Conservation (phyloP, 2,888 invertebrate genomes). For the Drosophila nigricruria region DNA sequence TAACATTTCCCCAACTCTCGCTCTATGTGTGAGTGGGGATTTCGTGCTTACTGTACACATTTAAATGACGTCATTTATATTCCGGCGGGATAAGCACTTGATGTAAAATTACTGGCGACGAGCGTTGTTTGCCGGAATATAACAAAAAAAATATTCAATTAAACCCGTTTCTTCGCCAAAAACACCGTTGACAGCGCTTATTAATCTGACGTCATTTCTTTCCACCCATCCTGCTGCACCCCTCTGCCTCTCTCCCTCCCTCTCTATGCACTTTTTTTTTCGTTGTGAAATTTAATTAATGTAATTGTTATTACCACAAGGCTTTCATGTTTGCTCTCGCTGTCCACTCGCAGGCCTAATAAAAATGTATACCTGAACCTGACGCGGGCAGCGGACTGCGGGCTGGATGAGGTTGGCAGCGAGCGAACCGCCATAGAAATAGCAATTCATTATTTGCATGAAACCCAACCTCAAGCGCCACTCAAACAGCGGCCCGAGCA, state of each 20-base stretch:
- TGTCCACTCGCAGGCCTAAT: constrained; percentile 42
- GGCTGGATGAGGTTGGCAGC: background rate
- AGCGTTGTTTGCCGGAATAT: constrained; percentile 40
- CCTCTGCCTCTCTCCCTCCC: background rate
- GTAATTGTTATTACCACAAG: constrained; percentile 71
- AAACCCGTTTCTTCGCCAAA: constrained; percentile 66
- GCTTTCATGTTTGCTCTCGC: constrained; percentile 18
- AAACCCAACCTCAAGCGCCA: constrained; percentile 53
- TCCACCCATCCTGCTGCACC: background rate
- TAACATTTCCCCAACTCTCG: constrained; percentile 63
- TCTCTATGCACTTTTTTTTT: constrained; percentile 39
- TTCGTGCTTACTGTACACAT: constrained; percentile 59
- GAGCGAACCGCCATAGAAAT: constrained; percentile 46
- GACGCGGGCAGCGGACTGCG: background rate
- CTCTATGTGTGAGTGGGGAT: constrained; percentile 31
- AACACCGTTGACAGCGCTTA: constrained; percentile 72
- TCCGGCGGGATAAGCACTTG: constrained; percentile 78
- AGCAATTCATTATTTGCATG: constrained; percentile 60
- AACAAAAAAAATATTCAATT: constrained; percentile 79
- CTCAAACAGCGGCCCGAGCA: constrained; percentile 39
- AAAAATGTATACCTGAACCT: constrained; percentile 42
- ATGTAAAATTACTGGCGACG: constrained; percentile 70
- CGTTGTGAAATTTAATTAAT: constrained; percentile 71
- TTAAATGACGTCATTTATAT: constrained; percentile 80
- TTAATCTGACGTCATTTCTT: constrained; percentile 71